phyloP scores from a whole-genome alignment of 2,797 vertebrate genomes.

The Ctenosaura bakeri region DNA sequence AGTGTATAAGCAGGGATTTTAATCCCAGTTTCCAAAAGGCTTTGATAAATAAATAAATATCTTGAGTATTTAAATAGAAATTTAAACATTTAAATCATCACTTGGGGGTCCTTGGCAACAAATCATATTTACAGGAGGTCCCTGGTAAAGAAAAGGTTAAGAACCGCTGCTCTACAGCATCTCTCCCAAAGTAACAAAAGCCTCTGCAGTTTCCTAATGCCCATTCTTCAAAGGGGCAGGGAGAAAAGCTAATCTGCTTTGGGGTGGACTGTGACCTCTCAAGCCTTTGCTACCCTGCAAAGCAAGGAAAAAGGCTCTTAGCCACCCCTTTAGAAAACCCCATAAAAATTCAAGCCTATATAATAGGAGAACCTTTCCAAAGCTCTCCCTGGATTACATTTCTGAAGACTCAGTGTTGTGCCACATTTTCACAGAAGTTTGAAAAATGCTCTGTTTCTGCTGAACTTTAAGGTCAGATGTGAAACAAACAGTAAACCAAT shows the following conservation, averaged over 20 bases:
- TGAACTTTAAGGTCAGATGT: background rate
- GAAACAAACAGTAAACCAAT: background rate
- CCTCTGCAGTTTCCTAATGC: background rate
- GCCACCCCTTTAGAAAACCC: background rate
- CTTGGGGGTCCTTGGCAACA: too few species aligned
- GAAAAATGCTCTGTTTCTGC: background rate
- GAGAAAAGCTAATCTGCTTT: background rate
- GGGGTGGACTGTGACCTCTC: background rate
- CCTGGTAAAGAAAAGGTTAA: too few species aligned
- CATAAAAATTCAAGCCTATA: background rate
- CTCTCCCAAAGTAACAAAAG: background rate
- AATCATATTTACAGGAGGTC: too few species aligned
- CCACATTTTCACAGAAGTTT: background rate
- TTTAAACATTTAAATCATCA: too few species aligned
- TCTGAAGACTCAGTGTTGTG: background rate
- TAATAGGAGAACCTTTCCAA: background rate
- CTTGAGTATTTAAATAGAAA: too few species aligned
- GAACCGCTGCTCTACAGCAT: background rate
- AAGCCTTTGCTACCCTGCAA: background rate
- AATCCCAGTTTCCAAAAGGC: too few species aligned
- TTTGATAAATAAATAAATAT: too few species aligned
- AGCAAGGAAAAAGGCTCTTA: background rate
- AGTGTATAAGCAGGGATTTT: too few species aligned
- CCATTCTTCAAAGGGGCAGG: background rate
- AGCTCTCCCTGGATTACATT: background rate